Conservation (phyloP, 2,888 invertebrate genomes). For the Lasioglossum lativentre region DNA sequence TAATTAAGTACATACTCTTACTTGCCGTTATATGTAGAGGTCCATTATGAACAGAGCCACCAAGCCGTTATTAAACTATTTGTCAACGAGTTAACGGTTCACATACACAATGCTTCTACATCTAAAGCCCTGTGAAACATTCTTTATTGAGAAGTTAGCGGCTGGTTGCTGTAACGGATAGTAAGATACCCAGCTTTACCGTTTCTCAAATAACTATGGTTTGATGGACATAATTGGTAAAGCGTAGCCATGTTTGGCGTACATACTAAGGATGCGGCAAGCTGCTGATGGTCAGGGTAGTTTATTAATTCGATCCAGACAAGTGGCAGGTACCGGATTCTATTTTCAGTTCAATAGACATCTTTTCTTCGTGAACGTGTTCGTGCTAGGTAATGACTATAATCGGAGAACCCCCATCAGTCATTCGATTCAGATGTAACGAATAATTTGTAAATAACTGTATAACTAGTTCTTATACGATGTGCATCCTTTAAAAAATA, state of each 20-base stretch:
- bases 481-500: too few species aligned
- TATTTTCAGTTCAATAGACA: not conserved
- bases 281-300: not conserved
- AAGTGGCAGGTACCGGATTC: not conserved
- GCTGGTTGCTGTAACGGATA: not conserved
- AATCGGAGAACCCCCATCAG: not conserved
- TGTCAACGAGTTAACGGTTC: not conserved
- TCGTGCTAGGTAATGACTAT: not conserved
- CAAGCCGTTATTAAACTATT: not conserved
- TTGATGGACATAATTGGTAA: not conserved
- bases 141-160: not conserved
- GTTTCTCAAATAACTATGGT: not conserved
- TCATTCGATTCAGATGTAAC: not conserved
- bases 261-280: not conserved
- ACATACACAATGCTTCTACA: not conserved
- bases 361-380: not conserved
- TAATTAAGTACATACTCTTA: not conserved
- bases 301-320: slow-evolving; percentile 1
- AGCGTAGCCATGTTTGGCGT: not conserved
- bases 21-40: not conserved
- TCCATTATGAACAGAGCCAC: not conserved
- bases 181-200: not conserved
- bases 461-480: too few species aligned
- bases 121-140: not conserved
- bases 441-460: too few species aligned